phyloP scores from a whole-genome alignment of 2,888 invertebrate genomes.

The Microchrysa polita region DNA sequence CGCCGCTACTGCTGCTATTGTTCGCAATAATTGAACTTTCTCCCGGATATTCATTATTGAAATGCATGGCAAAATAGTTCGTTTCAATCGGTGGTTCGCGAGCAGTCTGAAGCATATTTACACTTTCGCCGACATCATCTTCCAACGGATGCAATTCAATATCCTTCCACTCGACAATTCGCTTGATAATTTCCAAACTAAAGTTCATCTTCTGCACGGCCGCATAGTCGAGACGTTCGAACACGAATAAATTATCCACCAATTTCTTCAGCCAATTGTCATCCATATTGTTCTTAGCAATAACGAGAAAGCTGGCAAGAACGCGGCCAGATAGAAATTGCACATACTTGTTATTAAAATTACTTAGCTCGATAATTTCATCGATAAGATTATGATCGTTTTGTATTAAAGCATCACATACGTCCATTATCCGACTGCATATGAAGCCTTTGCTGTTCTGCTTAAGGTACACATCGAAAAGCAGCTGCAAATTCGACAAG shows the following conservation, averaged over 20 bases:
- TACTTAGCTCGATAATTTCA: constrained; percentile 82
- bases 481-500: constrained; percentile 82
- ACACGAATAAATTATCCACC: constrained; percentile 75
- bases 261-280: constrained; percentile 82
- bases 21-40: constrained; percentile 44
- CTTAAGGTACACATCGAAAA: constrained; percentile 85
- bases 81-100: constrained; percentile 58
- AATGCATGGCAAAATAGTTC: constrained; percentile 63
- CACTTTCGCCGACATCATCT: constrained; percentile 62
- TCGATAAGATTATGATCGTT: constrained; percentile 86
- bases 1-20: constrained; percentile 45
- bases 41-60: constrained; percentile 54
- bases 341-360: constrained; percentile 81
- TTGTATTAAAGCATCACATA: constrained; percentile 80
- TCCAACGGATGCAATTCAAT: constrained; percentile 82
- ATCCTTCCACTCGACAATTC: constrained; percentile 90
- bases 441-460: constrained; percentile 84
- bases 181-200: constrained; percentile 83
- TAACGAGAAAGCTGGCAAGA: constrained; percentile 83
- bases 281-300: constrained; percentile 83
- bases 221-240: constrained; percentile 71
- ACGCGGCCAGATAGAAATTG: constrained; percentile 83
- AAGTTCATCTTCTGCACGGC: constrained; percentile 82
- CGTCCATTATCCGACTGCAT: constrained; percentile 81
- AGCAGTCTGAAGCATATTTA: constrained; percentile 37